These are phyloP conservation scores for Scopus umbretta DNA, from an alignment of 2,113 vertebrate genomes.

Conservation along the genomic window DNA sequence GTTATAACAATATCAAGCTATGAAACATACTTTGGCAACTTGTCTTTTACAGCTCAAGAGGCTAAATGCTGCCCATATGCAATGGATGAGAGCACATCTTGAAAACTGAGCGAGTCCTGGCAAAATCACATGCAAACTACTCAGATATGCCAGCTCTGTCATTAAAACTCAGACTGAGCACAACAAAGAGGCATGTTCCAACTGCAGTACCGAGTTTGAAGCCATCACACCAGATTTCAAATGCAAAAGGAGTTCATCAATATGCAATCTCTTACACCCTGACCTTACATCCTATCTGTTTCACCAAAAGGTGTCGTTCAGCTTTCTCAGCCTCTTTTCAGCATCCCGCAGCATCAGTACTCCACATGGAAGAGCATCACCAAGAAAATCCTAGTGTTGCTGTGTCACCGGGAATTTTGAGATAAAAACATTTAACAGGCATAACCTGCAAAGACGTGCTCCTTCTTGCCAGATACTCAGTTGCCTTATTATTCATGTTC, in stretches of 20 bases:
- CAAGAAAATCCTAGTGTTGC: background rate
- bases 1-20: constrained; percentile 7
- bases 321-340: background rate
- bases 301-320: background rate
- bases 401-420: background rate
- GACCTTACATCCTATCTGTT: background rate
- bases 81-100: constrained; percentile 10
- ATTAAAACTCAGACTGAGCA: background rate
- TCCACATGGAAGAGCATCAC: background rate
- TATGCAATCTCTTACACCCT: background rate
- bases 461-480: background rate
- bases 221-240: background rate
- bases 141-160: background rate
- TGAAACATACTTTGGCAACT: constrained; percentile 10
- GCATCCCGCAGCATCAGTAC: background rate
- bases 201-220: background rate
- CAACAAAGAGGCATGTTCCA: background rate
- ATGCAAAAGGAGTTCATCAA: background rate
- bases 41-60: background rate
- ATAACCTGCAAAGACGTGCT: accelerated
- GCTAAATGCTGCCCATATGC: constrained; percentile 7
- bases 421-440: background rate
- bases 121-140: background rate
- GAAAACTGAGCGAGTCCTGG: constrained; percentile 3
- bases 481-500: background rate